Evolutionary conservation across 2,888 invertebrate genomes (phyloP).

Genomic region (Mythimna albipuncta): DNA sequence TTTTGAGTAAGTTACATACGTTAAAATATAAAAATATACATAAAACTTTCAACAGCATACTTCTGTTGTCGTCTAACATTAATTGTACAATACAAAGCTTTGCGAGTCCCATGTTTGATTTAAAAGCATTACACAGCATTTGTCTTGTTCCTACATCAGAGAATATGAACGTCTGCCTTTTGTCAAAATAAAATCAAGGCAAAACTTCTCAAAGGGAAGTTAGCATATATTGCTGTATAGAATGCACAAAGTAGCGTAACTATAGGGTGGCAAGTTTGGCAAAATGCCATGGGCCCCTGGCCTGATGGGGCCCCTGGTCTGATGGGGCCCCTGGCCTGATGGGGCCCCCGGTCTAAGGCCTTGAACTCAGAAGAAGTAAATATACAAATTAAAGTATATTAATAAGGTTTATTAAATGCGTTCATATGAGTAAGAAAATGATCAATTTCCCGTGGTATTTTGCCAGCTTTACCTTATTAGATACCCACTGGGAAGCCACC

Average conservation of each 20-base stretch:
- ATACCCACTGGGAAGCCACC: too few relatives aligned
- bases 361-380: too few relatives aligned
- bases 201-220: slow-evolving; percentile 43
- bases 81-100: slow-evolving; percentile 11
- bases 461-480: too few relatives aligned
- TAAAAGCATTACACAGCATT: slow-evolving; percentile 4
- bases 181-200: slow-evolving; percentile 15
- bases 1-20: neutral
- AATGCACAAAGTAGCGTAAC: slow-evolving; percentile 18
- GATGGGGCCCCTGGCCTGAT: too few relatives aligned
- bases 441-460: too few relatives aligned
- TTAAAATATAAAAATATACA: neutral
- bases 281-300: too few relatives aligned
- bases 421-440: too few relatives aligned
- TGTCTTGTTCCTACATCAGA: slow-evolving; percentile 4
- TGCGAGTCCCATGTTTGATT: slow-evolving; percentile 24
- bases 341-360: too few relatives aligned
- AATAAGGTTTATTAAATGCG: too few relatives aligned
- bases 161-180: slow-evolving; percentile 5
- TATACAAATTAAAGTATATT: too few relatives aligned
- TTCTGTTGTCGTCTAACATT: neutral
- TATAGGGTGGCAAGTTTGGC: too few relatives aligned
- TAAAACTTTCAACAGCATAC: neutral
- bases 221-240: slow-evolving; percentile 7
- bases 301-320: too few relatives aligned